Percentiles rank a stretch among this genome's conserved stretches.
These are phyloP conservation scores for Plecturocebus donacophilus DNA, from an alignment of 2,113 vertebrate species.

Conservation along the genomic window DNA sequence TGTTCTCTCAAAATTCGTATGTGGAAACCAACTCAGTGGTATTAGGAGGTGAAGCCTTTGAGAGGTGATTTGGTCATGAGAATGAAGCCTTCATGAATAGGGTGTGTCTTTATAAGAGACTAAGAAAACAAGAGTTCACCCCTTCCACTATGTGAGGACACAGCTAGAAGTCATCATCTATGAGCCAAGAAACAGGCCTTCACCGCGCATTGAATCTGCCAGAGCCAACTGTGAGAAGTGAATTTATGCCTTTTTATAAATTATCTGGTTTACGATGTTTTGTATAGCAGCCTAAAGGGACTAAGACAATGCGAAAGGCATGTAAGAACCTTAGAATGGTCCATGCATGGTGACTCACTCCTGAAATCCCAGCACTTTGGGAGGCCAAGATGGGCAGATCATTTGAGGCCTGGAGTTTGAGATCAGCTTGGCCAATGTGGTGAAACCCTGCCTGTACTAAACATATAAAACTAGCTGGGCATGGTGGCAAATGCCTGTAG, in stretches of 20 bases:
- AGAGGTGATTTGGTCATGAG: background rate
- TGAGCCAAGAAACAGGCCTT: background rate
- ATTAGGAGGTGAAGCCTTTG: background rate
- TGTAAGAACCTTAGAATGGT: background rate
- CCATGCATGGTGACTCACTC: too few relatives aligned
- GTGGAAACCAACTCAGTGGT: background rate
- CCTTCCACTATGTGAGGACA: background rate
- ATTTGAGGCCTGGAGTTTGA: too few relatives aligned
- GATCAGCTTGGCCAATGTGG: too few relatives aligned
- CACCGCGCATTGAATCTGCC: background rate
- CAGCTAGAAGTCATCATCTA: too few relatives aligned
- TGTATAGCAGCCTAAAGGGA: too few relatives aligned
- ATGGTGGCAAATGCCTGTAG: too few relatives aligned
- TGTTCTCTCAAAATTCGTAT: background rate
- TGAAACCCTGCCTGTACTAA: too few relatives aligned
- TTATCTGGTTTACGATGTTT: background rate
- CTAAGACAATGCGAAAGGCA: background rate
- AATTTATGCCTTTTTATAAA: background rate
- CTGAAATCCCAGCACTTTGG: too few relatives aligned
- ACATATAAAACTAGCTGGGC: too few relatives aligned
- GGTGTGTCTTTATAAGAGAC: too few relatives aligned
- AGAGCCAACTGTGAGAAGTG: background rate
- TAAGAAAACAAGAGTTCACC: background rate
- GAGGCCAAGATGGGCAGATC: too few relatives aligned
- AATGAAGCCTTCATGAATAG: background rate